These are phyloP conservation scores for Cerastis leucographa DNA, from an alignment of 2,888 invertebrate species.

Conservation along the genomic window DNA sequence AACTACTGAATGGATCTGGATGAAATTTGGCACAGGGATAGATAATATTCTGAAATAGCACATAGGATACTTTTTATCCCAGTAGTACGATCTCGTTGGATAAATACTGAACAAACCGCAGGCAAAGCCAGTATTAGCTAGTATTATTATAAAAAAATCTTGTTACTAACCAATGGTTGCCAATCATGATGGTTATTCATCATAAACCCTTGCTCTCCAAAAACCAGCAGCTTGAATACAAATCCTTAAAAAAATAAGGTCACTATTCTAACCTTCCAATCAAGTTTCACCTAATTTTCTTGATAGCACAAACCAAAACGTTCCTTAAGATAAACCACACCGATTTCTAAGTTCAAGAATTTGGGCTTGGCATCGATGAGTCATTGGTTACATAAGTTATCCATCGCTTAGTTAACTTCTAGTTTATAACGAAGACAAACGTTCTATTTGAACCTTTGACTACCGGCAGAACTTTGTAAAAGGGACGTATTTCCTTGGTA, in stretches of 20 bases:
- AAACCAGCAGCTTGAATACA: not conserved
- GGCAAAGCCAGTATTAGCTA: no score
- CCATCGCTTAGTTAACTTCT: constrained; percentile 17
- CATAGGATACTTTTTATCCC: no score
- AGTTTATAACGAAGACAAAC: constrained; percentile 43
- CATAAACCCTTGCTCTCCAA: not conserved
- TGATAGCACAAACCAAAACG: not conserved
- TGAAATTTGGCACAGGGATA: no score
- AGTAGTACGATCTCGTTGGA: no score
- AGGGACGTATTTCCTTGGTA: constrained; percentile 26
- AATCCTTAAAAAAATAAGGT: not conserved
- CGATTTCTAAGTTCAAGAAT: constrained; percentile 50
- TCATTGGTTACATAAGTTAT: constrained; percentile 58
- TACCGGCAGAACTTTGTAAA: constrained; percentile 26
- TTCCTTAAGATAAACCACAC: not conserved
- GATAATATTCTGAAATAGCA: no score
- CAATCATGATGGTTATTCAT: not conserved
- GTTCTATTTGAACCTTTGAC: constrained; percentile 37
- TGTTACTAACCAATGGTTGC: not conserved
- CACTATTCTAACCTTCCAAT: not conserved
- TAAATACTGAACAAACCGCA: no score
- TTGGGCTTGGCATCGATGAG: constrained; percentile 57
- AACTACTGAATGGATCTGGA: no score
- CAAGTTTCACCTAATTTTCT: not conserved
- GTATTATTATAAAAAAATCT: no score